Conservation (phyloP, 2,888 invertebrate species). For the Piscicola geometra region DNA sequence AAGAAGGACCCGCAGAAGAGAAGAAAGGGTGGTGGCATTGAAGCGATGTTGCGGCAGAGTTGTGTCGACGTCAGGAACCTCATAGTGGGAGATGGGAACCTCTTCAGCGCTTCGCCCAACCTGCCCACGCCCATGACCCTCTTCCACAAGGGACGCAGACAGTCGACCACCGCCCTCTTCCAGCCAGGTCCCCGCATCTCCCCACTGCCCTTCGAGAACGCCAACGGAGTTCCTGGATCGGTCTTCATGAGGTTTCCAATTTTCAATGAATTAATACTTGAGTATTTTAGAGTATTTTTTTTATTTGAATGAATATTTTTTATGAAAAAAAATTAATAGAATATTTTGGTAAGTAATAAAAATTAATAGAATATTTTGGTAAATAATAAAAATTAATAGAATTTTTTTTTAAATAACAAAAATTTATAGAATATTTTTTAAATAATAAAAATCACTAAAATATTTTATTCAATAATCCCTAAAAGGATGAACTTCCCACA, state of each 20-base stretch:
- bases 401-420: background rate
- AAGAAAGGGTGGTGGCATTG: slow-evolving; percentile 13
- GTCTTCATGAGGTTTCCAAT: background rate
- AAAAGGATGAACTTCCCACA: background rate
- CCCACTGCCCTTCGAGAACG: slow-evolving; percentile 24
- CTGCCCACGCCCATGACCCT: background rate
- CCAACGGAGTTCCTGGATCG: slow-evolving; percentile 18
- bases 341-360: background rate
- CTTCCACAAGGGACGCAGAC: slow-evolving; percentile 20
- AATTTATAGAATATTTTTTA: background rate
- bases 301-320: background rate
- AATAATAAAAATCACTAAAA: too few species aligned
- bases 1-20: background rate
- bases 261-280: too few species aligned
- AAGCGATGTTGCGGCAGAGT: slow-evolving; percentile 31
- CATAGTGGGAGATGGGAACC: slow-evolving; percentile 16
- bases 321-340: background rate
- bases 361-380: background rate
- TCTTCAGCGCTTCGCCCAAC: background rate
- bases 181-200: slow-evolving; percentile 28
- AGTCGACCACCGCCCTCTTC: slow-evolving; percentile 16
- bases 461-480: too few species aligned
- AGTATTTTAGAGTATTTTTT: background rate
- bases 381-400: background rate
- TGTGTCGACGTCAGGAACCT: slow-evolving; percentile 22